These are phyloP conservation scores for Heptranchias perlo DNA, from an alignment of 2,113 vertebrate species.

Conservation along the genomic window DNA sequence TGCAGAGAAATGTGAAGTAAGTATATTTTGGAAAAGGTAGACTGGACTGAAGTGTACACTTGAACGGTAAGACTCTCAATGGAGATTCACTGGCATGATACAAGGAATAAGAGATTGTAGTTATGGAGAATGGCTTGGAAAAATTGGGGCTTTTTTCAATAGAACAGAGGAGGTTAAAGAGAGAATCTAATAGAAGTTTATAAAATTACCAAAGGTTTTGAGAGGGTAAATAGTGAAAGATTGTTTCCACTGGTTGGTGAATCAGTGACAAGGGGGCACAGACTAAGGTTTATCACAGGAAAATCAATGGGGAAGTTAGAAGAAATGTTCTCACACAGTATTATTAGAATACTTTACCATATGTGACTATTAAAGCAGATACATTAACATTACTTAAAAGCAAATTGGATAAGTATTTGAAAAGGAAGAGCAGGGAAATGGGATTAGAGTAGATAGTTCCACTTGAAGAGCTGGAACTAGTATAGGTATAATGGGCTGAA, in stretches of 20 bases:
- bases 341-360: background rate
- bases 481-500: background rate
- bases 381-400: background rate
- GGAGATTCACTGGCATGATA: no score
- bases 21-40: background rate
- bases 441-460: background rate
- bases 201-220: background rate
- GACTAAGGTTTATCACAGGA: background rate
- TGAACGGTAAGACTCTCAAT: no score
- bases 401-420: background rate
- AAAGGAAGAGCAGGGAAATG: background rate
- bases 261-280: background rate
- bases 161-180: background rate
- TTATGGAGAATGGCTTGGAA: background rate
- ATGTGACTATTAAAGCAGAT: background rate
- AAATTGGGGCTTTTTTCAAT: background rate
- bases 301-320: background rate
- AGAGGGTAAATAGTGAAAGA: background rate
- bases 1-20: background rate
- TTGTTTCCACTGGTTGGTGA: background rate
- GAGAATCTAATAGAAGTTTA: background rate
- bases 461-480: background rate
- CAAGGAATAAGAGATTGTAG: no score
- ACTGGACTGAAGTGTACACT: background rate
- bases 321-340: background rate